These are phyloP conservation scores for Lucifuga dentata DNA, from an alignment of 2,113 vertebrate species.

Conservation along the genomic window DNA sequence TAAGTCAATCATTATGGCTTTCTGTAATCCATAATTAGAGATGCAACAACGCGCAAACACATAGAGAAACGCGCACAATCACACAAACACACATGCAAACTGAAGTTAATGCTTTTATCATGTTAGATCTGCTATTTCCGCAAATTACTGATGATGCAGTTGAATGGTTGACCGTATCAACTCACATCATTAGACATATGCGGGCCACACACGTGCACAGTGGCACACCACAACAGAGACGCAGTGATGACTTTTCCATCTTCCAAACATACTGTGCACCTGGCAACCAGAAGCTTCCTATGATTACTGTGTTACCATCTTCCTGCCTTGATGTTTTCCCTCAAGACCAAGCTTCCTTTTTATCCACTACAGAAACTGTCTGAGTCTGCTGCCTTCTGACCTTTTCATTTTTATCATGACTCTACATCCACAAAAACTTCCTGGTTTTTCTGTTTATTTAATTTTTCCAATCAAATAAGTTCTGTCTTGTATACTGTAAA, in stretches of 20 bases:
- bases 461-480: too few species aligned
- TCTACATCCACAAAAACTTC: too few species aligned
- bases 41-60: conserved; percentile 46
- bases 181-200: conserved; percentile 52
- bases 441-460: too few species aligned
- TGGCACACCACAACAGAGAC: conserved; percentile 58
- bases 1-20: conserved; percentile 73
- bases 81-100: conserved; percentile 29
- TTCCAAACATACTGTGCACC: conserved; percentile 19
- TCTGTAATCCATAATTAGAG: conserved; percentile 79
- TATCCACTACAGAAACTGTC: background rate
- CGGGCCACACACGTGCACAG: conserved; percentile 53
- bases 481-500: too few species aligned
- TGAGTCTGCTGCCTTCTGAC: background rate
- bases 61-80: conserved; percentile 52
- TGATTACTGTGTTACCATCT: conserved; percentile 28
- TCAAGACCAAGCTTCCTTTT: background rate
- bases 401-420: too few species aligned
- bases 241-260: conserved; percentile 19
- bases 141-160: conserved; percentile 50
- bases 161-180: conserved; percentile 16
- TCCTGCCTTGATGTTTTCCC: conserved; percentile 25
- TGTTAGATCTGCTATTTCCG: conserved; percentile 52
- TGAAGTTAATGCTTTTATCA: conserved; percentile 42
- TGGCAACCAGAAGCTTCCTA: conserved; percentile 54